Evolutionary conservation across 2,797 vertebrate genomes (phyloP).

Genomic region (Spea hammondii): DNA sequence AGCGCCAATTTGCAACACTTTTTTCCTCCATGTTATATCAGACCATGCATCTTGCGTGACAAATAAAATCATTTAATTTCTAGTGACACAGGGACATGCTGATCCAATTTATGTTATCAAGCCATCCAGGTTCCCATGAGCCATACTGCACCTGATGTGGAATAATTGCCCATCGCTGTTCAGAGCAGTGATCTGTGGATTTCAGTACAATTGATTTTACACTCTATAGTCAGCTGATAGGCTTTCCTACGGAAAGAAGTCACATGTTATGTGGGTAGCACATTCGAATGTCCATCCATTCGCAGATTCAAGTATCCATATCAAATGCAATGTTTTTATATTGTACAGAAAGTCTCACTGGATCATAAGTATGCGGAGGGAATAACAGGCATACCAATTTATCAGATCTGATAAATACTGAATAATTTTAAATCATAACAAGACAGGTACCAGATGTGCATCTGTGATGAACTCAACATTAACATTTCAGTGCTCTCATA

Average conservation of each 20-base stretch:
- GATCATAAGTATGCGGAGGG: slow-evolving; percentile 1
- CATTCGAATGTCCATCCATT: not conserved
- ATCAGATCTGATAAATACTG: not conserved
- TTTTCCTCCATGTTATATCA: not conserved
- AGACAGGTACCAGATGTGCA: slow-evolving; percentile 22
- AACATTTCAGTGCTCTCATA: slow-evolving; percentile 3
- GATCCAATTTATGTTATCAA: not conserved
- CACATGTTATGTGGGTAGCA: not conserved
- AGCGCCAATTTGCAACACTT: no score
- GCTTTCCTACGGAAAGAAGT: not conserved
- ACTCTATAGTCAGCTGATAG: no score
- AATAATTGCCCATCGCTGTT: not conserved
- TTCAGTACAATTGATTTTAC: not conserved
- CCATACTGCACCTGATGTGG: not conserved
- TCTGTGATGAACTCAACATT: slow-evolving; percentile 14
- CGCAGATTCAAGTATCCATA: not conserved
- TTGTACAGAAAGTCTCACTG: slow-evolving; percentile 1
- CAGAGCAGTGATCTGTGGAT: not conserved
- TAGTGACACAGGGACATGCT: not conserved
- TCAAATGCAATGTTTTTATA: not conserved
- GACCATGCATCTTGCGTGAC: not conserved
- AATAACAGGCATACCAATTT: slow-evolving; percentile 7
- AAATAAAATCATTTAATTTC: not conserved
- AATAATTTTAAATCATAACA: slow-evolving; percentile 7
- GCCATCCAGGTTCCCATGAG: not conserved